Base-by-base conservation (phyloP, 1,140 invertebrate genomes). In the Pantala flavescens region DNA sequence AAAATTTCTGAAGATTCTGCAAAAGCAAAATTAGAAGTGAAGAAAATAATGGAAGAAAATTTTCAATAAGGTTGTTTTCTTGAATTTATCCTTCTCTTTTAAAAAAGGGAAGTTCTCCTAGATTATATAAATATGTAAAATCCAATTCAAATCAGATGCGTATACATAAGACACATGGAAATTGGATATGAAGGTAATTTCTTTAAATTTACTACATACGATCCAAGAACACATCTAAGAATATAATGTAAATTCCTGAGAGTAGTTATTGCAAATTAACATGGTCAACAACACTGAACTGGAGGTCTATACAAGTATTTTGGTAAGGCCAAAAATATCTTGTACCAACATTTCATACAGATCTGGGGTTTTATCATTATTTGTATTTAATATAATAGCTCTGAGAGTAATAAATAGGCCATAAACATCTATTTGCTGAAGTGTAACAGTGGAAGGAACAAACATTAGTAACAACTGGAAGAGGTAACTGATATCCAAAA, bases 201-300 rank as follows among this genome's bases (percentile, higher is more conserved):
- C n/a, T 63, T 63, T 36, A 36, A 63, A 63, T 5, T 63, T 63
- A 63, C 49, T 63, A 63, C 49, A 63, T 63, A 63, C 49, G 12
- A 63, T 16, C n/a, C 49, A 63, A 63, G n/a, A 3, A 63, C 49
- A 63, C 49, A 63, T 21, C 49, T 63, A 63, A 63, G 49, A 21
- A 63, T 3, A 63, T 63, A 63, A 12, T 5, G 28, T 5, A 36
- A 63, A 19, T 63, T 63, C 49, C 49, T 63, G 49, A 63, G 49
- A 63, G 49, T 12, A 63, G 49, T 63, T 63, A 63, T 63, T 63
- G 49, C 49, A 63, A 63, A 63, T 63, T 63, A 63, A 63, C 49
- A 63, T 63, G 49, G 49, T 63, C 49, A 63, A 63, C 49, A 63
- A 63, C 49, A 63, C 5, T 63, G 49, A 63, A 63, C n/a, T 36